Conservation (phyloP, 2,113 vertebrate species). For the Hipposideros armiger region DNA sequence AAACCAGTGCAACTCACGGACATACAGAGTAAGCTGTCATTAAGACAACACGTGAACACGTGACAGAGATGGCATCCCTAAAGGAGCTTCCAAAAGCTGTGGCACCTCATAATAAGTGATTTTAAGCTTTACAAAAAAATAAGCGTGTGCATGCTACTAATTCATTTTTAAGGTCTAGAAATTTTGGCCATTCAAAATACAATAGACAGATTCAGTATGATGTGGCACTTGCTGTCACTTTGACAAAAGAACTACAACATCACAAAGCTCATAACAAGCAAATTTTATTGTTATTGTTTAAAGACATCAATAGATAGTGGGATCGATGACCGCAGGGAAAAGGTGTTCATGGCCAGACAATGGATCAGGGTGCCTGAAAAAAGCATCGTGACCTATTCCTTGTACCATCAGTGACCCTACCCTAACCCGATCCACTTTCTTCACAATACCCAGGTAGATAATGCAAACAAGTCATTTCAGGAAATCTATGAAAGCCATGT, state of each 20-base stretch:
- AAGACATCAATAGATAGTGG: slow-evolving; percentile 13
- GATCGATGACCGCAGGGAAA: slow-evolving; percentile 15
- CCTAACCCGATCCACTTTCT: background rate
- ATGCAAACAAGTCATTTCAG: background rate
- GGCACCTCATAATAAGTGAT: background rate
- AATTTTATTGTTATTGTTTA: background rate
- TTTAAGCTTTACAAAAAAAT: slow-evolving; percentile 29
- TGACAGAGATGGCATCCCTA: background rate
- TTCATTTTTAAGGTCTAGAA: slow-evolving; percentile 44
- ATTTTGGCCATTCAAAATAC: background rate
- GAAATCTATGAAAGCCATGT: background rate
- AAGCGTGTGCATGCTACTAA: background rate
- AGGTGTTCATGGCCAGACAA: background rate
- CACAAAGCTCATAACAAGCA: slow-evolving; percentile 22
- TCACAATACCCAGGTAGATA: background rate
- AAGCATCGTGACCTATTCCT: background rate
- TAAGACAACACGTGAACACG: background rate
- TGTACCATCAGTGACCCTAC: background rate
- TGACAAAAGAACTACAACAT: slow-evolving; percentile 21
- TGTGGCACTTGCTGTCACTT: slow-evolving; percentile 27
- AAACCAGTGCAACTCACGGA: background rate
- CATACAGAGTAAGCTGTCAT: background rate
- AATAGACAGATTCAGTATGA: background rate
- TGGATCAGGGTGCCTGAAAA: background rate
- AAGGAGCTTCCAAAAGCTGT: background rate